Evolutionary conservation across 1,140 invertebrate genomes (phyloP).

Genomic region (Coboldia fuscipes): DNA sequence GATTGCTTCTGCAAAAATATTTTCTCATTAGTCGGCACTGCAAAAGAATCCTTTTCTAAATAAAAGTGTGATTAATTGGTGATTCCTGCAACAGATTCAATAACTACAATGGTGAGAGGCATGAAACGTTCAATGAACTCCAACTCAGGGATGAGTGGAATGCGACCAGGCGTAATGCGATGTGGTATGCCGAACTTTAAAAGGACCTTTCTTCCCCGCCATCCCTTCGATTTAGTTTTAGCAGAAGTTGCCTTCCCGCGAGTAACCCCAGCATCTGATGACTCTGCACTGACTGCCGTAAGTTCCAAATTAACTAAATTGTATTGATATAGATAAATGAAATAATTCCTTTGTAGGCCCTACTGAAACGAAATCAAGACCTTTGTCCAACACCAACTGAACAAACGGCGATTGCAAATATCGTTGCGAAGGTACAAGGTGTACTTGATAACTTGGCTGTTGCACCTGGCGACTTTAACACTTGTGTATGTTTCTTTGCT

Average conservation of each 20-base stretch:
- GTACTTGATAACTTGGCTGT: slow-evolving; percentile 86
- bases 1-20: too few species aligned
- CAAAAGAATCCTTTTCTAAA: too few species aligned
- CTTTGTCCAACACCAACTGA: slow-evolving; percentile 74
- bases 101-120: slow-evolving; percentile 19
- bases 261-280: slow-evolving; percentile 57
- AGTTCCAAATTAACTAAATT: slow-evolving; percentile 7
- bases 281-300: slow-evolving; percentile 62
- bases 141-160: slow-evolving; percentile 26
- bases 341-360: slow-evolving; percentile 31
- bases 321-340: slow-evolving; percentile 2
- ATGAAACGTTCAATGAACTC: too few species aligned
- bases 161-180: slow-evolving; percentile 42
- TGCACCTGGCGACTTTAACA: slow-evolving; percentile 80
- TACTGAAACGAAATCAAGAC: slow-evolving; percentile 78
- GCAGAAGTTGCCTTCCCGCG: slow-evolving; percentile 70
- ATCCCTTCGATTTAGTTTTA: slow-evolving; percentile 76
- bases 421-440: slow-evolving; percentile 82
- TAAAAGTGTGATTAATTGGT: too few species aligned
- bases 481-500: slow-evolving; percentile 57
- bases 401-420: slow-evolving; percentile 71
- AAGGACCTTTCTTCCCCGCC: slow-evolving; percentile 57
- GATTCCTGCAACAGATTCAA: too few species aligned
- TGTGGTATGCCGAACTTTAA: slow-evolving; percentile 40
- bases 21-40: too few species aligned